Evolutionary conservation across 2,113 vertebrate genomes (phyloP).

Genomic region (Phylloscopus trochilus): DNA sequence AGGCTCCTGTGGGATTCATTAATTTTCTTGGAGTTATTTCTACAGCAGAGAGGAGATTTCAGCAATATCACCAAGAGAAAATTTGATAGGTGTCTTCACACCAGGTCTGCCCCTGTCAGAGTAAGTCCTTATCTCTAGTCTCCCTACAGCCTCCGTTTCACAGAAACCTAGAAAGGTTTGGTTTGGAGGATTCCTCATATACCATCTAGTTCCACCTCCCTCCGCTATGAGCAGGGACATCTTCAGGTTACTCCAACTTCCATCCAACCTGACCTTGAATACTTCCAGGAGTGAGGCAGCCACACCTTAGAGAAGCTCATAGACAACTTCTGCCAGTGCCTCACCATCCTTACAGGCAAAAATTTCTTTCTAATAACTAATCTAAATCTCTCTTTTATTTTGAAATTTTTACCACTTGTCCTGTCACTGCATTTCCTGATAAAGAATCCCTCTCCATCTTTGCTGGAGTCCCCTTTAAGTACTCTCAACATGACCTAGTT

Average conservation of each 20-base stretch:
- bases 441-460: neutral
- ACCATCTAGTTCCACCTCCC: neutral
- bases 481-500: neutral
- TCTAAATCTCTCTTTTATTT: neutral
- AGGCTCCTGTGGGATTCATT: neutral
- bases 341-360: neutral
- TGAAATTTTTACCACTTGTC: neutral
- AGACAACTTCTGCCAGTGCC: neutral
- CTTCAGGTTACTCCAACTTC: neutral
- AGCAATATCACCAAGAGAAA: neutral
- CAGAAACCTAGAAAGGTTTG: neutral
- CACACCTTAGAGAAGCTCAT: neutral
- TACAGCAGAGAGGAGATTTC: neutral
- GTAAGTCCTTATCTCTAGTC: neutral
- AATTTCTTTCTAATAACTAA: neutral
- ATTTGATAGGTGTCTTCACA: neutral
- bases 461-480: neutral
- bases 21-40: constrained; percentile 67
- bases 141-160: neutral
- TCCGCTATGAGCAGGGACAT: neutral
- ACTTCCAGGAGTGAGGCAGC: neutral
- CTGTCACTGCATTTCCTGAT: neutral
- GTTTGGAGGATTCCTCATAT: neutral
- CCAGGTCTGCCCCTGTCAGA: neutral
- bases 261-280: neutral